A percentile compares a stretch with the other conserved stretches of the same genome.
phyloP scores from a whole-genome alignment of 2,888 invertebrate species.

The Aricia artaxerxes region DNA sequence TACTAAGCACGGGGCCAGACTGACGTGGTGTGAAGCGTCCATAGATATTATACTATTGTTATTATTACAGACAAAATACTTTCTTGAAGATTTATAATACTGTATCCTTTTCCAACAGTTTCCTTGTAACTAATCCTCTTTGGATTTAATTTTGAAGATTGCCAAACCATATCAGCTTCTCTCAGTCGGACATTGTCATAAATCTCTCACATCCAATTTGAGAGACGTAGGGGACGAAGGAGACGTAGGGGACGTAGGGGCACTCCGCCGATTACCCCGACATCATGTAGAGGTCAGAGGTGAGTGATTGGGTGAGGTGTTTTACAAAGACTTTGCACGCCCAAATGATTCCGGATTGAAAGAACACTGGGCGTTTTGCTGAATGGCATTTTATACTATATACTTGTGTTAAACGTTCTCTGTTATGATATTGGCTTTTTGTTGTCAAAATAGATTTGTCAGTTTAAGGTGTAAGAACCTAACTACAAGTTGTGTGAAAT shows the following conservation, averaged over 20 bases:
- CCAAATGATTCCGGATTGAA: not conserved
- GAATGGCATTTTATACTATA: not conserved
- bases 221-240: not conserved
- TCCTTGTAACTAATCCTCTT: not conserved
- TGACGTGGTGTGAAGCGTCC: no score
- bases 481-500: no score
- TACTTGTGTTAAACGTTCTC: not conserved
- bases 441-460: no score
- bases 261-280: constrained; percentile 23
- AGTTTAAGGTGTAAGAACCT: no score
- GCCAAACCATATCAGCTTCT: not conserved
- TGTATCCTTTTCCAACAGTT: not conserved
- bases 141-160: not conserved
- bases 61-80: no score
- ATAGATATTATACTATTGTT: no score
- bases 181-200: constrained; percentile 18
- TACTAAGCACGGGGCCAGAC: no score
- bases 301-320: constrained; percentile 14
- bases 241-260: not conserved
- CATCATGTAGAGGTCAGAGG: constrained; percentile 4
- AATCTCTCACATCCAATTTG: constrained; percentile 28
- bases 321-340: not conserved
- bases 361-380: not conserved
- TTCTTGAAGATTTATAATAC: no score
- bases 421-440: not conserved